phyloP scores from a whole-genome alignment of 2,888 invertebrate genomes.

The Yponomeuta evonymella region DNA sequence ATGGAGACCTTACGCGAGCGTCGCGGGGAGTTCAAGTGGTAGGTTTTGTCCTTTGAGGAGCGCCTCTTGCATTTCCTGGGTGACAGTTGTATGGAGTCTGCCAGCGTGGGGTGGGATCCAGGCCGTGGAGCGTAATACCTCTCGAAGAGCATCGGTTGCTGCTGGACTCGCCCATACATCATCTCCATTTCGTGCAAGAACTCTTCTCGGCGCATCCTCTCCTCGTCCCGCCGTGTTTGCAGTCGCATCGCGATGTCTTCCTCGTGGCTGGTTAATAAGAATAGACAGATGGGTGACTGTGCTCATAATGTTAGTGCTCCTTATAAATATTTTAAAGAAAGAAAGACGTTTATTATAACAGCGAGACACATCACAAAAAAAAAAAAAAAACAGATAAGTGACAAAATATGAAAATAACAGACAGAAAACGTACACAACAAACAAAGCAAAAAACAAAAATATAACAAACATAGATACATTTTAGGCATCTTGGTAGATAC shows the following conservation, averaged over 20 bases:
- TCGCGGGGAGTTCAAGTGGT: conserved; percentile 44
- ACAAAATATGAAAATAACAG: too few relatives aligned
- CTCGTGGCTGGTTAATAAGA: conserved; percentile 61
- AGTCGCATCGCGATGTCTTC: conserved; percentile 81
- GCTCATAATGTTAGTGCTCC: neutral
- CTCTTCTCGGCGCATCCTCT: conserved; percentile 79
- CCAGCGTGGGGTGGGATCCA: conserved; percentile 33
- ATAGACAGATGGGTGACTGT: neutral
- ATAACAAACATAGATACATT: neutral
- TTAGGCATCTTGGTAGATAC: too few relatives aligned
- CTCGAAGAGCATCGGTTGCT: conserved; percentile 83
- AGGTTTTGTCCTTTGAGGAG: conserved; percentile 36
- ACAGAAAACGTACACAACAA: too few relatives aligned
- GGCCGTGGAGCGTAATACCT: conserved; percentile 79
- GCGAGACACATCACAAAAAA: neutral
- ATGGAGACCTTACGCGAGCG: conserved; percentile 57
- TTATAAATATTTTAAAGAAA: too few relatives aligned
- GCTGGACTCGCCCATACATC: conserved; percentile 82
- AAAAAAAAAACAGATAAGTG: neutral
- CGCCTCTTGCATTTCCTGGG: conserved; percentile 58
- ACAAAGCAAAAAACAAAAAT: too few relatives aligned
- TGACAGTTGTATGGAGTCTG: conserved; percentile 51
- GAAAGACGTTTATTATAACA: too few relatives aligned
- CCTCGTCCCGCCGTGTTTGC: conserved; percentile 81
- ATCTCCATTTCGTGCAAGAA: conserved; percentile 82